phyloP scores from a whole-genome alignment of 1,140 invertebrate genomes.

The Drosophila oshimai region DNA sequence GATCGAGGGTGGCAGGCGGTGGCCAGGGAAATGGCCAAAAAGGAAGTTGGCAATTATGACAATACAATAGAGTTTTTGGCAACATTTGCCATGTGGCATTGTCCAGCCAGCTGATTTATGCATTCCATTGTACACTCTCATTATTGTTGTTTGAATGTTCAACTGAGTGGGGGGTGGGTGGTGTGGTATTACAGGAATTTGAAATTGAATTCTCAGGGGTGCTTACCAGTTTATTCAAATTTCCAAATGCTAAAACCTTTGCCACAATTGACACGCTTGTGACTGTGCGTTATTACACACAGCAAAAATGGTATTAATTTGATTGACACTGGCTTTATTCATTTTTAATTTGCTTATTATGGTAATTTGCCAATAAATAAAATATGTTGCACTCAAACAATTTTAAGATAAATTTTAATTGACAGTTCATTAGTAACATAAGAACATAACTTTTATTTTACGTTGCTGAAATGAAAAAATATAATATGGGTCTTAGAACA shows the following conservation, averaged over 20 bases:
- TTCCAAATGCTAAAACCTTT: slow-evolving; percentile 40
- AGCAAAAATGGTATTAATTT: not conserved
- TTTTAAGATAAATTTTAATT: too few species aligned
- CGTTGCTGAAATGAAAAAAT: too few species aligned
- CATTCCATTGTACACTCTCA: slow-evolving; percentile 40
- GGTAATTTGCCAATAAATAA: too few species aligned
- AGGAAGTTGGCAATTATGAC: slow-evolving; percentile 43
- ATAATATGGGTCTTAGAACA: too few species aligned
- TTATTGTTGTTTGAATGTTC: slow-evolving; percentile 31
- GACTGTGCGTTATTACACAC: not conserved
- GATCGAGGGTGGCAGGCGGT: not conserved
- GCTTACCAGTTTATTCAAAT: slow-evolving; percentile 36
- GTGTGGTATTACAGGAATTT: slow-evolving; percentile 23
- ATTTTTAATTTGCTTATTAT: too few species aligned
- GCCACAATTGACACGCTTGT: slow-evolving; percentile 42
- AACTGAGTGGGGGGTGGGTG: not conserved
- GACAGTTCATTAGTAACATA: too few species aligned
- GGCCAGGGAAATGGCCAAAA: slow-evolving; percentile 12
- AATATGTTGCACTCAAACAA: too few species aligned
- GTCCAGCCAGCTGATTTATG: slow-evolving; percentile 43
- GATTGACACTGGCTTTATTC: too few species aligned
- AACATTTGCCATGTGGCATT: slow-evolving; percentile 38
- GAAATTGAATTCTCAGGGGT: slow-evolving; percentile 33
- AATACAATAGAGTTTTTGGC: slow-evolving; percentile 41
- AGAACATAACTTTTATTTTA: too few species aligned